Evolutionary conservation across 2,113 vertebrate genomes (phyloP).

Genomic region (Maylandia zebra): DNA sequence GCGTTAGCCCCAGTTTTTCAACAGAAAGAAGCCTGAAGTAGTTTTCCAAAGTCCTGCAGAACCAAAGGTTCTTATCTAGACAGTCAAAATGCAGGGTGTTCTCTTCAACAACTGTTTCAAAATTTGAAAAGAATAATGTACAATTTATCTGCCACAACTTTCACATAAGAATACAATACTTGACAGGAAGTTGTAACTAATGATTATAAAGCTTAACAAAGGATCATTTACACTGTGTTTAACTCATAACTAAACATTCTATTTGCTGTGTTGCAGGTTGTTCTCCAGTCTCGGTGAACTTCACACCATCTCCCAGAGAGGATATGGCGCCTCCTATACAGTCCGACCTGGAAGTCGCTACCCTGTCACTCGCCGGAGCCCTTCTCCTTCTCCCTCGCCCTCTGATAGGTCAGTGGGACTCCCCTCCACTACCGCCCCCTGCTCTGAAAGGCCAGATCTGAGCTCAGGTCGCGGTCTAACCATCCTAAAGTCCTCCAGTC

Average conservation of each 20-base stretch:
- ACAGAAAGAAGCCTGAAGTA: not conserved
- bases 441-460: constrained; percentile 55
- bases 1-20: not conserved
- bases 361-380: constrained; percentile 88
- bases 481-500: constrained; percentile 97
- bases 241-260: not conserved
- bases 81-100: not conserved
- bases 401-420: constrained; percentile 79
- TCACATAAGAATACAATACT: not conserved
- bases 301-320: constrained; percentile 95
- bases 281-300: constrained; percentile 97
- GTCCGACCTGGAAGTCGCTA: constrained; percentile 92
- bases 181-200: not conserved
- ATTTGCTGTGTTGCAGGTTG: constrained; percentile 74
- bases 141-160: not conserved
- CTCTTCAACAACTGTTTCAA: not conserved
- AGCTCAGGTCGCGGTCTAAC: constrained; percentile 70
- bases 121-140: not conserved
- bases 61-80: not conserved
- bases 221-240: not conserved
- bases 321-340: constrained; percentile 86
- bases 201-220: not conserved
- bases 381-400: constrained; percentile 85
- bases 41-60: not conserved
- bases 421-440: constrained; percentile 49